Percentiles rank a stretch among this genome's conserved stretches.
Evolutionary conservation across 2,113 vertebrate genomes (phyloP).

Genomic region (Grallaria varia): DNA sequence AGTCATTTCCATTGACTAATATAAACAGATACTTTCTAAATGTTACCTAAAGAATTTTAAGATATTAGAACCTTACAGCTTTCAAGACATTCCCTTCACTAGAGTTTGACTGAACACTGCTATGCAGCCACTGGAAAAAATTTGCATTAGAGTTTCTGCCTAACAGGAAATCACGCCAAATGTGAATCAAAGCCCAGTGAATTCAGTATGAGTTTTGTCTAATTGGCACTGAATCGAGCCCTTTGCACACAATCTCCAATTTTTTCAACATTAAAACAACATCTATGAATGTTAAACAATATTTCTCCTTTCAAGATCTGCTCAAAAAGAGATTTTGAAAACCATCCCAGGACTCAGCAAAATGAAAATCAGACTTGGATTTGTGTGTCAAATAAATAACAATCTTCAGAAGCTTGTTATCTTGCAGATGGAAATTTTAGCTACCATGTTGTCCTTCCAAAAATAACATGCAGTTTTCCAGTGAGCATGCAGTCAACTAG

Average conservation of each 20-base stretch:
- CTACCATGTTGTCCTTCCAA: conserved; percentile 73
- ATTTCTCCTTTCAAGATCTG: neutral
- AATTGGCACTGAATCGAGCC: neutral
- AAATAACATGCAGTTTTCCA: conserved; percentile 61
- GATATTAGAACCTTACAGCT: neutral
- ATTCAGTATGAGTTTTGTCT: neutral
- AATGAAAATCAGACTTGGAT: conserved; percentile 37
- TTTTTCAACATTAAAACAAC: neutral
- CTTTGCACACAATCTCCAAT: neutral
- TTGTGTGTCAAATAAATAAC: conserved; percentile 48
- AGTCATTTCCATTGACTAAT: neutral
- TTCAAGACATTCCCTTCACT: neutral
- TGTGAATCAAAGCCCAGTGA: neutral
- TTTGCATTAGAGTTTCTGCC: neutral
- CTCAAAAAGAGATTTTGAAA: conserved; percentile 14
- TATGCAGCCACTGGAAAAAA: conserved; percentile 29
- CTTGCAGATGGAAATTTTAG: conserved; percentile 68
- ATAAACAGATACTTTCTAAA: neutral
- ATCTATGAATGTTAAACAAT: neutral
- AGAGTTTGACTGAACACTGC: neutral
- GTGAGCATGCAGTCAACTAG: conserved; percentile 52
- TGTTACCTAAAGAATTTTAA: conserved; percentile 3
- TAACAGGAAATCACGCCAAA: conserved; percentile 24
- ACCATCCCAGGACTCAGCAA: neutral
- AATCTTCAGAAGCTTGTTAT: conserved; percentile 62